Evolutionary conservation across 1,140 invertebrate genomes (phyloP).

Genomic region (Drosophila seguyi): DNA sequence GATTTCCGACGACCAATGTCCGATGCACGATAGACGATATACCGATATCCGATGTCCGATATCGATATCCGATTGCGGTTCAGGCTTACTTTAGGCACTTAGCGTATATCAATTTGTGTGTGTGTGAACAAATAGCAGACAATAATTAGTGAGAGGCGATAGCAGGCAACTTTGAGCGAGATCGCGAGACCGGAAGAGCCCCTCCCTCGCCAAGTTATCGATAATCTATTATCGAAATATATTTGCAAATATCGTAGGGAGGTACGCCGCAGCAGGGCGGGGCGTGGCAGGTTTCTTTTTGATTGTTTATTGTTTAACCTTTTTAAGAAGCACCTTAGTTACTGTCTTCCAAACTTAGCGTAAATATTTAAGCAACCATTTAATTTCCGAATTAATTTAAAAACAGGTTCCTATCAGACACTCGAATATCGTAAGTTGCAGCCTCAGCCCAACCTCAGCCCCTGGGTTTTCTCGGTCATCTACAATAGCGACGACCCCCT

Average conservation of each 20-base stretch:
- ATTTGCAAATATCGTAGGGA: neutral
- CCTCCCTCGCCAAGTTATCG: neutral
- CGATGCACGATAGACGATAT: neutral
- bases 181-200: conserved; percentile 13
- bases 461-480: neutral
- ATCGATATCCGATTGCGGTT: conserved; percentile 22
- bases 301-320: neutral
- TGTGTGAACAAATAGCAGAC: conserved; percentile 82
- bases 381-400: neutral
- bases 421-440: conserved; percentile 25
- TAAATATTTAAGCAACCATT: neutral
- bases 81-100: conserved; percentile 45
- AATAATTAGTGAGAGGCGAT: conserved; percentile 76
- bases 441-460: conserved; percentile 1
- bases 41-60: conserved; percentile 2
- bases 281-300: conserved; percentile 17
- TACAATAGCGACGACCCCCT: neutral
- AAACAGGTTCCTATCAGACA: conserved; percentile 17
- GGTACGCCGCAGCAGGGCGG: neutral
- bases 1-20: conserved; percentile 30
- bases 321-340: conserved; percentile 14
- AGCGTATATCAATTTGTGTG: conserved; percentile 63
- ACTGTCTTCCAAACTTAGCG: conserved; percentile 40
- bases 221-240: neutral
- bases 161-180: conserved; percentile 38